These are phyloP conservation scores for Aulostomus chinensis DNA, from an alignment of 2,797 vertebrate genomes.

Conservation along the genomic window DNA sequence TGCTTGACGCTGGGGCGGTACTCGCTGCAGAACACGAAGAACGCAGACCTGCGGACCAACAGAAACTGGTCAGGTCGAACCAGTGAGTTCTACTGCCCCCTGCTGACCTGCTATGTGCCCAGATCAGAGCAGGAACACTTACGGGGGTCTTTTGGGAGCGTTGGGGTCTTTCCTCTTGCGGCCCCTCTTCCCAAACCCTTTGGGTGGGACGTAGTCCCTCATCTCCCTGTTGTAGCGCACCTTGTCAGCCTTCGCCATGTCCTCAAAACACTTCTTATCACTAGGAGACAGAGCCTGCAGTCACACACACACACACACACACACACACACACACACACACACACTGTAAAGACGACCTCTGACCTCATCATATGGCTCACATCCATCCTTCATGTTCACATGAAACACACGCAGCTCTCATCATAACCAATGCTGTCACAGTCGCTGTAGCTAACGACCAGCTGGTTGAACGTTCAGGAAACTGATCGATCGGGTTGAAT, in stretches of 20 bases:
- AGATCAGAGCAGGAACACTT: constrained; percentile 54
- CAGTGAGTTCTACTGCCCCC: too few relatives aligned
- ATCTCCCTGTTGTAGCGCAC: constrained; percentile 92
- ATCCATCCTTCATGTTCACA: too few relatives aligned
- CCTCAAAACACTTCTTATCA: constrained; percentile 92
- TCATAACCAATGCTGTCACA: too few relatives aligned
- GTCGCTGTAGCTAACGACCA: too few relatives aligned
- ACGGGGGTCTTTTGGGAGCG: constrained; percentile 93
- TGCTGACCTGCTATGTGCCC: too few relatives aligned
- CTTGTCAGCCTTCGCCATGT: constrained; percentile 92
- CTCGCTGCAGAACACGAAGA: constrained; percentile 94
- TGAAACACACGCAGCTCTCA: too few relatives aligned
- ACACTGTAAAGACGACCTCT: background rate
- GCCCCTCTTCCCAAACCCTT: constrained; percentile 86
- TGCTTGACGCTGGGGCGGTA: constrained; percentile 91
- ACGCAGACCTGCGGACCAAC: constrained; percentile 83
- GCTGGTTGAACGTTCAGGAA: too few relatives aligned
- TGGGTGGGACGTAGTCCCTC: constrained; percentile 91
- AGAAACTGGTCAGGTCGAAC: too few relatives aligned
- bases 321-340: constrained; percentile 7
- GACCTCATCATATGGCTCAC: background rate
- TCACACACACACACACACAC: constrained; percentile 1
- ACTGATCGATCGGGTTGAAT: too few relatives aligned
- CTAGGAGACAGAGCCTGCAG: constrained; percentile 84
- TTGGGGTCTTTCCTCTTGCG: constrained; percentile 93